Conservation (phyloP, 2,888 invertebrate genomes). For the Willowsia nigromaculata region DNA sequence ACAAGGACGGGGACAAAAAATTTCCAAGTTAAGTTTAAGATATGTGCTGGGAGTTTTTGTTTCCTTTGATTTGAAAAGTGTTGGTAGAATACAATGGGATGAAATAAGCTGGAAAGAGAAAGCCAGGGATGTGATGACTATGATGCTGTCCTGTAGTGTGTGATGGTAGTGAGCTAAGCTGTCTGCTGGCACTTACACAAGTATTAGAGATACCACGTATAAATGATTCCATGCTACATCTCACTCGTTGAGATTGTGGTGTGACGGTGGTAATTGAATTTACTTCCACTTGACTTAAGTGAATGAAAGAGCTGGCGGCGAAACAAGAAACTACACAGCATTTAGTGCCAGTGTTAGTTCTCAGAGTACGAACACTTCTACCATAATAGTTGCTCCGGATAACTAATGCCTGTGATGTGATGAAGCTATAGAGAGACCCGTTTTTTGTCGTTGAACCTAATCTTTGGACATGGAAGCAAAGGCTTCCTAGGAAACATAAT, state of each 20-base stretch:
- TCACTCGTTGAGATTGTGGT: conserved; percentile 56
- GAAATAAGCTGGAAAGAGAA: background rate
- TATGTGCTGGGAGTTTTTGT: background rate
- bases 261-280: conserved; percentile 68
- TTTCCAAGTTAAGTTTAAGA: background rate
- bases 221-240: conserved; percentile 10
- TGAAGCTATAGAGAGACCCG: background rate
- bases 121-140: conserved; percentile 41
- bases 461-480: conserved; percentile 58
- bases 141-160: conserved; percentile 18
- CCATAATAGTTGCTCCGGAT: background rate
- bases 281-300: conserved; percentile 37
- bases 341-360: background rate
- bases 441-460: conserved; percentile 31
- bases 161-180: conserved; percentile 18
- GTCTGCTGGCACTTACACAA: conserved; percentile 48
- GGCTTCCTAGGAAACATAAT: conserved; percentile 36
- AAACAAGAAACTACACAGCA: conserved; percentile 18
- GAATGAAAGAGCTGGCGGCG: conserved; percentile 29
- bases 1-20: background rate
- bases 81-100: background rate
- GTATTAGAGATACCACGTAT: conserved; percentile 7
- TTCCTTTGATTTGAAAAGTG: background rate
- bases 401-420: conserved; percentile 13
- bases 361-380: background rate